Evolutionary conservation across 2,797 vertebrate species (phyloP), one percentile per base, ranked within the genome.

Genomic region (Odontamblyopus rebecca): DNA sequence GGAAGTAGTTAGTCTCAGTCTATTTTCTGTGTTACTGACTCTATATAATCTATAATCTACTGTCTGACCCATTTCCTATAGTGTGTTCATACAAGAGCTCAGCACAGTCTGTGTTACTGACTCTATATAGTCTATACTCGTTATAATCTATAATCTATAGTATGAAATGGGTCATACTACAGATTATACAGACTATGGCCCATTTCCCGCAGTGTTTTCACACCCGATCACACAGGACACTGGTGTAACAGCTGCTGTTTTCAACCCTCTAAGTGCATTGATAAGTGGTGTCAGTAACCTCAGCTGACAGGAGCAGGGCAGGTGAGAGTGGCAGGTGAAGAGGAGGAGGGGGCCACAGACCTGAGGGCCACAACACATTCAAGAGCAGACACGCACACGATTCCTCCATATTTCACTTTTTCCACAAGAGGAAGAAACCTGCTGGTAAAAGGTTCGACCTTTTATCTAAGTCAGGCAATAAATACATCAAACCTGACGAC

Each of bases 311-410:
- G 27, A 60, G 27, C 23, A 29, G 59, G 27, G 56, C 27, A 7
- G 59, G 61, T n/a, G 16, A 16, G 29, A 38, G 61, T n/a, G 35
- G 53, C 75, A 61, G 48, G 38, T 86, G 87, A 91, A 67, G 82
- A 76, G 79, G 82, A 77, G 73, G 88, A 82, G 89, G 61, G 56
- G 76, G 19, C 70, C 74, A 75, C 74, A 89, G 69, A 79, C 71
- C 67, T 72, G 75, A 82, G 65, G 77, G 83, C 71, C 64, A 67
- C 67, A 74, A 57, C 71, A 56, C 23, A 77, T 77, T 87, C 88
- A 77, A 86, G 88, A 88, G 79, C 6, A 18, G 79, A 81, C 87
- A 68, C 41, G 89, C 72, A 72, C 32, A 74, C 38, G 70, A 72
- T 79, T 51, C 41, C 69, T 53, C 61, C 84, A 71, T 80, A 71